Conservation (phyloP, 1,140 invertebrate species). For the Planococcus citri region DNA sequence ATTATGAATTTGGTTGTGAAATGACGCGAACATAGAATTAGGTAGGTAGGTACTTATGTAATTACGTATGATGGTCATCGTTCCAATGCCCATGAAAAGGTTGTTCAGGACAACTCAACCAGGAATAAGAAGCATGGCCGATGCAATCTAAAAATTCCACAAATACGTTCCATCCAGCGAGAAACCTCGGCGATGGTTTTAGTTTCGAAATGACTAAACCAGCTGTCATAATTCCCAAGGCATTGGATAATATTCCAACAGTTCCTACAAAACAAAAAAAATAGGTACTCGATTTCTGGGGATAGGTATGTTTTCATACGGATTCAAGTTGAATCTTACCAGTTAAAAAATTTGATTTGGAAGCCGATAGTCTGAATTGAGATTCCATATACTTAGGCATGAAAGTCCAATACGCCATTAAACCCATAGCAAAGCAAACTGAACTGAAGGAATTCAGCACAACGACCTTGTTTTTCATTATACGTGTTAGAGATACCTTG, state of each 20-base stretch:
- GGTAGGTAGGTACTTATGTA: conserved; percentile 37
- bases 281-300: background rate
- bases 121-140: conserved; percentile 52
- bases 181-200: conserved; percentile 50
- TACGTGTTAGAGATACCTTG: conserved; percentile 20
- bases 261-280: conserved; percentile 37
- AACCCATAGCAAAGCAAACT: conserved; percentile 20
- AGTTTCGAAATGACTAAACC: conserved; percentile 55
- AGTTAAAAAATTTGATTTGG: conserved; percentile 31
- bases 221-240: conserved; percentile 52
- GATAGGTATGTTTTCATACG: no score
- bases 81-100: conserved; percentile 40
- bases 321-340: conserved; percentile 25
- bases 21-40: no score
- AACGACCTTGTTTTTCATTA: conserved; percentile 21
- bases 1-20: no score
- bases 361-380: conserved; percentile 43
- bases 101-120: conserved; percentile 51
- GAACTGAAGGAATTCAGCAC: conserved; percentile 21
- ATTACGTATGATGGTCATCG: no score
- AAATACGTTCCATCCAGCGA: conserved; percentile 60
- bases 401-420: conserved; percentile 27
- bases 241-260: conserved; percentile 55
- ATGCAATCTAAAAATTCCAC: conserved; percentile 49
- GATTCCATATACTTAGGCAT: conserved; percentile 38